Evolutionary conservation across 2,888 invertebrate genomes (phyloP).

Genomic region (Nemotelus pantherinus): DNA sequence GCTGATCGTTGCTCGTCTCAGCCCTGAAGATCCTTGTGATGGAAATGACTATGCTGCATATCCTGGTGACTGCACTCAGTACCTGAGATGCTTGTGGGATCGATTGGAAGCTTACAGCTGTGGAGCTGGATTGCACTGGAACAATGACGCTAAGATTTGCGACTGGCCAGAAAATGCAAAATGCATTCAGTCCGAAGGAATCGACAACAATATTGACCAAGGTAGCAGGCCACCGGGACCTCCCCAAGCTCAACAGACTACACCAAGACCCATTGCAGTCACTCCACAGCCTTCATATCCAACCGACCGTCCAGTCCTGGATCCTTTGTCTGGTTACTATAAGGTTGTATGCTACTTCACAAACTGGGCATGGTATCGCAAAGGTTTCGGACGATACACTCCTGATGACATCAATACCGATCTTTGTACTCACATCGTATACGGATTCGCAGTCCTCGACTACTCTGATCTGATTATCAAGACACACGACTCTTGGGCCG

Average conservation of each 20-base stretch:
- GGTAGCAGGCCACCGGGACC: constrained; percentile 51
- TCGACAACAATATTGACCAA: constrained; percentile 46
- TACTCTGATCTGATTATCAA: constrained; percentile 79
- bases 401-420: constrained; percentile 88
- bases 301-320: constrained; percentile 60
- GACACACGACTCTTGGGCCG: constrained; percentile 91
- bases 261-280: constrained; percentile 55
- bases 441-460: constrained; percentile 92
- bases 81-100: constrained; percentile 82
- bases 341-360: constrained; percentile 92
- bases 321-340: constrained; percentile 72
- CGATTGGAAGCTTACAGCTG: constrained; percentile 78
- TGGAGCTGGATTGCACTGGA: constrained; percentile 78
- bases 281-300: constrained; percentile 59
- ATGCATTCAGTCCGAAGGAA: constrained; percentile 63
- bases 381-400: constrained; percentile 81
- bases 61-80: constrained; percentile 77
- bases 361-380: constrained; percentile 93
- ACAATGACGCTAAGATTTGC: constrained; percentile 73
- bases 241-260: constrained; percentile 47
- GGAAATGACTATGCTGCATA: constrained; percentile 73
- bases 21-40: constrained; percentile 68
- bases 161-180: constrained; percentile 77
- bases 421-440: constrained; percentile 91
- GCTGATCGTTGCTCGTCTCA: constrained; percentile 56